Conservation (phyloP, 2,113 vertebrate genomes). For the Chaetura pelagica region DNA sequence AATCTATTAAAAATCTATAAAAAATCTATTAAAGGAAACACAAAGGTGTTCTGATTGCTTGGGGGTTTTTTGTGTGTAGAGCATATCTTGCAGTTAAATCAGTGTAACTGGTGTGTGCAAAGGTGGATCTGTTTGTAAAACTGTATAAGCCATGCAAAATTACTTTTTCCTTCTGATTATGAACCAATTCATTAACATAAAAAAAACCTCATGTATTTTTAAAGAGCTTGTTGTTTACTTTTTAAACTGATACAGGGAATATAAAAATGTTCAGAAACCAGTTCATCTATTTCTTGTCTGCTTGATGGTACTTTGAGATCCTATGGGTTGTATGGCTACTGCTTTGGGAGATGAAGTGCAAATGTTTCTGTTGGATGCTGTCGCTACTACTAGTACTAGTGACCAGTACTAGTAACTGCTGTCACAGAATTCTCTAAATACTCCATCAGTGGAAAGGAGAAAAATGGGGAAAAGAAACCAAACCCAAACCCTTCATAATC, state of each 20-base stretch:
- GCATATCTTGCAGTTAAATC: background rate
- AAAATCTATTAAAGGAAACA: background rate
- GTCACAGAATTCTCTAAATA: too few relatives aligned
- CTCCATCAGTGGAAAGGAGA: background rate
- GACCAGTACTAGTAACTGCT: background rate
- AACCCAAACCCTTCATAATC: background rate
- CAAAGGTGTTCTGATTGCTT: background rate
- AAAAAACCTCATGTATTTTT: background rate
- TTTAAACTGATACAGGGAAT: background rate
- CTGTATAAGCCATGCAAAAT: background rate
- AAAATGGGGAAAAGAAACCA: background rate
- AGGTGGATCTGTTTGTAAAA: background rate
- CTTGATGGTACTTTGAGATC: background rate
- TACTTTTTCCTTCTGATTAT: background rate
- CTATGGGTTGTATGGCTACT: background rate
- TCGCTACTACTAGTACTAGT: background rate
- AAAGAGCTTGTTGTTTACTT: background rate
- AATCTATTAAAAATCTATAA: background rate
- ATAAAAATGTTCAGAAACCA: background rate
- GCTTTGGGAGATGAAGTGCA: background rate
- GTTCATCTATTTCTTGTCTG: background rate
- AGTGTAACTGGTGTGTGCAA: background rate
- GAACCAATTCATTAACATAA: background rate
- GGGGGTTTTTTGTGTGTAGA: background rate
- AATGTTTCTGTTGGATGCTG: background rate